Evolutionary conservation across 2,797 vertebrate species (phyloP).

Genomic region (Nannoperca obscura): DNA sequence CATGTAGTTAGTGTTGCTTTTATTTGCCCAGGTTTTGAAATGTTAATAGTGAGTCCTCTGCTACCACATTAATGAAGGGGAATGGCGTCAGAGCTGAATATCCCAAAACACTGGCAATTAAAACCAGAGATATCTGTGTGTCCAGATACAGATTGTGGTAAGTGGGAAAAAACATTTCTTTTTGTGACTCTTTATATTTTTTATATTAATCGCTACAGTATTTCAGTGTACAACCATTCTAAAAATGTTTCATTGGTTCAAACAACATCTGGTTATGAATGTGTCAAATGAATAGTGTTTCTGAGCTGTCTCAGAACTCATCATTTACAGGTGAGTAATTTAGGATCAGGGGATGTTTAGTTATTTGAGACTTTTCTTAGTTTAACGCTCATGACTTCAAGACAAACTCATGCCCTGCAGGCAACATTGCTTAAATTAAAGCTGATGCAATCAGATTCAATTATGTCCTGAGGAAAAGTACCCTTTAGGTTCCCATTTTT

Average conservation of each 20-base stretch:
- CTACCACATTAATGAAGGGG: background rate
- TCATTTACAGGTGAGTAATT: conserved; percentile 48
- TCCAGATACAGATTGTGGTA: background rate
- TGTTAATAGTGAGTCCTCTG: background rate
- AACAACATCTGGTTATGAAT: background rate
- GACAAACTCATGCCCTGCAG: conserved; percentile 64
- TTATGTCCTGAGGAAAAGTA: conserved; percentile 83
- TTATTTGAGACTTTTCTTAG: conserved; percentile 23
- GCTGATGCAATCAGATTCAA: conserved; percentile 85
- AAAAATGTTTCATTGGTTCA: background rate
- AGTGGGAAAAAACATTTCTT: background rate
- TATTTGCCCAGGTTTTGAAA: background rate
- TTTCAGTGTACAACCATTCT: background rate
- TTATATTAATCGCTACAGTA: background rate
- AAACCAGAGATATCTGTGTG: background rate
- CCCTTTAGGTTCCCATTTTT: conserved; percentile 80
- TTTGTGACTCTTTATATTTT: background rate
- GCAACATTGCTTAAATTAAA: conserved; percentile 83
- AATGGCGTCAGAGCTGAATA: background rate
- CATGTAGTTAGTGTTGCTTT: background rate
- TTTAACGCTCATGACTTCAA: conserved; percentile 44
- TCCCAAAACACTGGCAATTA: background rate
- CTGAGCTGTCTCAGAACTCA: background rate
- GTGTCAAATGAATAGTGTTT: background rate
- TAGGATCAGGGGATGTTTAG: conserved; percentile 7